Evolutionary conservation across 2,113 vertebrate genomes (phyloP), one percentile per base, ranked within the genome.

Genomic region (Brachypteracias leptosomus): DNA sequence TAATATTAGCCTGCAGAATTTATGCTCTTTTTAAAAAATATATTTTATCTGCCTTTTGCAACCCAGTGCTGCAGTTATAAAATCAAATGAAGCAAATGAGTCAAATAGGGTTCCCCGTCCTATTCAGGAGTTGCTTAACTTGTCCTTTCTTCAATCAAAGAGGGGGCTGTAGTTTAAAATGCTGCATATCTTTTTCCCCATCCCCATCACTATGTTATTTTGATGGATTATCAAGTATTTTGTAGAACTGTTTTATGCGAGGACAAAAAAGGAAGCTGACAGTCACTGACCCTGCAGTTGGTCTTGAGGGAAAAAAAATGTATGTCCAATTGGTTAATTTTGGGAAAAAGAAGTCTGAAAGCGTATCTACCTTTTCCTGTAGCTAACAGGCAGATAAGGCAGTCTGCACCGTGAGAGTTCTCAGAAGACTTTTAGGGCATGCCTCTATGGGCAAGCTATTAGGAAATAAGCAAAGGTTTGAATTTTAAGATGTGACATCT

Each of bases 1-100:
- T 87, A 92, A 52, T 85, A 85, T 58, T 85, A 94, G 38, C 88
- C 57, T 72, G 9, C 35, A 94, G 36, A 29, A 87, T 26, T 89
- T 81, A 54, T 0, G 4, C 22, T 74, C 10, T 59, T 33, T 68
- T 29, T 73, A 94, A 93, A 85, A 73, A 92, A 83, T 70, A 89
- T 73, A 67, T 90, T 81, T 92, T 92, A 78, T 92, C 76, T 51
- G 38, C 18, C 26, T 87, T 93, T 85, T 91, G 44, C 65, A 91
- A 55, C 10, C 10, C 11, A 54, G 11, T 72, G 13, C 52, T 57
- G 35, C 61, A 77, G 49, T 87, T 89, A 70, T n/a, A 88, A 89
- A 90, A 88, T 44, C 42, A 81, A 65, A 59, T 47, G 0, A 92
- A 83, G 42, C 52, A 84, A 77, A 55, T 90, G 29, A 80, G 33